Evolutionary conservation across 1,140 invertebrate species (phyloP).

Genomic region (Drosophila subpulchrella): DNA sequence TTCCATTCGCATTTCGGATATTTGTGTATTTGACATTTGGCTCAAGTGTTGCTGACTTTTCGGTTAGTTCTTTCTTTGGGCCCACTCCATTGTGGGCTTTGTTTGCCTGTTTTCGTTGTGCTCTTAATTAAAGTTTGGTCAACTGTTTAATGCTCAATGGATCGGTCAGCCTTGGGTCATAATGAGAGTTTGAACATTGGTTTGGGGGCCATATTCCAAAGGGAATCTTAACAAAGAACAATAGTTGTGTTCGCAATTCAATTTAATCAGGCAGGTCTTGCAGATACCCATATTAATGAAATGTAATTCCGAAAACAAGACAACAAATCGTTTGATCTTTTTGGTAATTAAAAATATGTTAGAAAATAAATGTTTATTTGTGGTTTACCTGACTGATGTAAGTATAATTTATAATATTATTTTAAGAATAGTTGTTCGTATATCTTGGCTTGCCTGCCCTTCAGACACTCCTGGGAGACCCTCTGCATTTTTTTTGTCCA

Average conservation of each 20-base stretch:
- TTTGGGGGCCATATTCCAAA: neutral
- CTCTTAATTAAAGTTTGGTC: conserved; percentile 77
- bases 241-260: neutral
- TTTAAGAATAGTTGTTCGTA: neutral
- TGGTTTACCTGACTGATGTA: neutral
- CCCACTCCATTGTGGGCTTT: conserved; percentile 14
- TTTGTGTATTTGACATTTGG: conserved; percentile 83
- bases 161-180: conserved; percentile 25
- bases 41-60: conserved; percentile 82
- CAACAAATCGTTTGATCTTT: neutral
- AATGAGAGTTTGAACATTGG: conserved; percentile 28
- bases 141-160: conserved; percentile 64
- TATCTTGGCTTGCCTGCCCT: neutral
- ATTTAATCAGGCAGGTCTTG: neutral
- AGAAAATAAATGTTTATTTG: neutral
- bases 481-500: conserved; percentile 10
- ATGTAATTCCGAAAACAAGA: neutral
- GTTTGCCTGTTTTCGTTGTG: conserved; percentile 26
- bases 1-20: conserved; percentile 35
- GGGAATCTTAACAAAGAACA: neutral
- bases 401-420: neutral
- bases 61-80: conserved; percentile 59
- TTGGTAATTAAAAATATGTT: neutral
- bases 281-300: neutral
- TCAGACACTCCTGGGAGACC: neutral